Base-by-base conservation (phyloP, 2,888 invertebrate species). In the Lasioglossum zephyrum region DNA sequence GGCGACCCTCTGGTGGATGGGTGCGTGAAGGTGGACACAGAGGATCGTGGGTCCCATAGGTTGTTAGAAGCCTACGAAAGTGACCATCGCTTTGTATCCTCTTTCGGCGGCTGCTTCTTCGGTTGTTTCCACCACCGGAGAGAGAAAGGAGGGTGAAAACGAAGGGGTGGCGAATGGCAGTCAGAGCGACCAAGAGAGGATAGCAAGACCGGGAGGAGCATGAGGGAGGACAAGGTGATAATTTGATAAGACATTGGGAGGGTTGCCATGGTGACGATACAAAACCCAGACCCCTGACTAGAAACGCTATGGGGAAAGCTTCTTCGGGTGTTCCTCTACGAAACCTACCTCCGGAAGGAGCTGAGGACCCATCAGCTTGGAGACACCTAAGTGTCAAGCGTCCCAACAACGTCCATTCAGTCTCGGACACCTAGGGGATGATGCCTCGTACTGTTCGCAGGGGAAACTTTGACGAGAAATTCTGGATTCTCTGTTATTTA, bases 211-310 rank as follows among this genome's bases (percentile, higher is more conserved):
- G 82, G 92, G 87, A 85, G 92, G 90, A 87, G 88, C 86, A 81
- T 79, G 88, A 79, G 85, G 85, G 87, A 91, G 93, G 93, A 93
- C 93, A 93, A 95, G 95, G 95, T 95, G 95, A 95, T 95, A 95
- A 95, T 95, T 95, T 95, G 95, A 95, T 95, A 95, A 95, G 95
- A 95, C 94, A 94, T 95, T 89, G 93, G 93, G 93, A 93, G 95
- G 92, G 95, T 95, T 95, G 91, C 95, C 93, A 95, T 95, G 94
- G 93, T 89, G 89, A 95, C 95, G 93, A 93, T 94, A 94, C 94
- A 93, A 93, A 93, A 93, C 90, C 92, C 93, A 92, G 92, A 92
- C 89, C 90, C 88, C 87, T 89, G 84, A 86, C 86, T 85, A 86
- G 90, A 31, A 88, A 84, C 86, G 85, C 89, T 87, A 83, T 70